phyloP scores from a whole-genome alignment of 2,113 vertebrate genomes.

The Pteropus alecto region DNA sequence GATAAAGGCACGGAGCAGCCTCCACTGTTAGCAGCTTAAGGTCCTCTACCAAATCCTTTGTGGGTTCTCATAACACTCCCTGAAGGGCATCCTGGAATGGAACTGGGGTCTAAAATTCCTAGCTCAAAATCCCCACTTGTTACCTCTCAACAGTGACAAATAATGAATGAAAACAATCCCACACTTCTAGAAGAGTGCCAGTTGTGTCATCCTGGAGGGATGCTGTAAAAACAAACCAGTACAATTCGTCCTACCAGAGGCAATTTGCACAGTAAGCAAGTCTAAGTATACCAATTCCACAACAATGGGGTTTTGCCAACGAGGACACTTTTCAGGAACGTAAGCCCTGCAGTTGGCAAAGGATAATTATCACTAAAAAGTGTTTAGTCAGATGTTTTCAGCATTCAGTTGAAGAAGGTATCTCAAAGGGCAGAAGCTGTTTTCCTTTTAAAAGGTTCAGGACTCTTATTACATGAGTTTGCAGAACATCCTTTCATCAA shows the following conservation, averaged over 20 bases:
- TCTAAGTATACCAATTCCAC: neutral
- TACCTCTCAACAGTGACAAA: neutral
- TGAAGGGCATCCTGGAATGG: neutral
- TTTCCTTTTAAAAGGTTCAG: neutral
- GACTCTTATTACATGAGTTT: neutral
- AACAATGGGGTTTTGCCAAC: constrained; percentile 13
- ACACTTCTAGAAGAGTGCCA: neutral
- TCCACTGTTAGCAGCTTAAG: neutral
- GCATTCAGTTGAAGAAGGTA: neutral
- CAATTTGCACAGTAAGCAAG: constrained; percentile 11
- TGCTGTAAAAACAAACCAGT: constrained; percentile 8
- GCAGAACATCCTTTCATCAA: neutral
- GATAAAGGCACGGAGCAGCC: neutral
- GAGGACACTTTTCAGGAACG: neutral
- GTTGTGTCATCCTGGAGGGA: neutral
- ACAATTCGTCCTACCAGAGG: neutral
- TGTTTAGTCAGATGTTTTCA: neutral
- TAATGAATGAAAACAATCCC: neutral
- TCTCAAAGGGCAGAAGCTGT: neutral
- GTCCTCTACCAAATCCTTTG: neutral
- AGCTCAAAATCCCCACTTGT: neutral
- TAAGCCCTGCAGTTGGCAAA: neutral
- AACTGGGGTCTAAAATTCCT: neutral
- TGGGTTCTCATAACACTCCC: neutral
- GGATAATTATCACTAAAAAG: neutral